These are phyloP conservation scores for Cylindroiulus punctatus DNA, from an alignment of 2,888 invertebrate species.

Conservation along the genomic window DNA sequence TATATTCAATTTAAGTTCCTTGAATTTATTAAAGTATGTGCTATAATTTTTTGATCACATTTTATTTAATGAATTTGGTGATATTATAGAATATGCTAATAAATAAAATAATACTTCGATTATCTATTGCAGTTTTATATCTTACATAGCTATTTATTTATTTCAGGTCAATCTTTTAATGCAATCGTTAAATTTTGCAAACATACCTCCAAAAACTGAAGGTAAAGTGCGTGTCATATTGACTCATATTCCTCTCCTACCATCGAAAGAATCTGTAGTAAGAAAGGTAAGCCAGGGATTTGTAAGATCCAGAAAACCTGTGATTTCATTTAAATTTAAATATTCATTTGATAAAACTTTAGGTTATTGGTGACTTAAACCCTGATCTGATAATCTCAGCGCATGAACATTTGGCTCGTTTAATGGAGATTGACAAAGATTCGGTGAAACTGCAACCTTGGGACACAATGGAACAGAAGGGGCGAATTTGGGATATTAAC, in stretches of 20 bases:
- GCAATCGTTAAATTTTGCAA: not conserved
- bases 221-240: slow-evolving; percentile 59
- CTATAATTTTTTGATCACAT: not conserved
- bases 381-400: slow-evolving; percentile 72
- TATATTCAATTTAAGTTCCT: slow-evolving; percentile 66
- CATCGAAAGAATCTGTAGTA: slow-evolving; percentile 58
- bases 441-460: slow-evolving; percentile 46
- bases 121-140: not conserved
- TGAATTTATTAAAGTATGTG: slow-evolving; percentile 66
- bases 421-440: slow-evolving; percentile 57
- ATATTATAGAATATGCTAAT: not conserved
- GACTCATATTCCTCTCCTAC: slow-evolving; percentile 61
- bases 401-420: slow-evolving; percentile 66
- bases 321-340: not conserved
- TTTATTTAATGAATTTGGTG: not conserved
- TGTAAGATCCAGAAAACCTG: not conserved
- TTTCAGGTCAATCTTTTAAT: slow-evolving; percentile 55
- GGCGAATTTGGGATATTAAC: slow-evolving; percentile 51
- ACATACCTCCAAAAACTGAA: slow-evolving; percentile 55
- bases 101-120: not conserved
- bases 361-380: slow-evolving; percentile 74
- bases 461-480: slow-evolving; percentile 54
- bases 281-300: slow-evolving; percentile 56
- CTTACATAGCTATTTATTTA: not conserved
- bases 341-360: slow-evolving; percentile 58